Evolutionary conservation across 2,888 invertebrate genomes (phyloP).

Genomic region (Eristalinus aeneus): DNA sequence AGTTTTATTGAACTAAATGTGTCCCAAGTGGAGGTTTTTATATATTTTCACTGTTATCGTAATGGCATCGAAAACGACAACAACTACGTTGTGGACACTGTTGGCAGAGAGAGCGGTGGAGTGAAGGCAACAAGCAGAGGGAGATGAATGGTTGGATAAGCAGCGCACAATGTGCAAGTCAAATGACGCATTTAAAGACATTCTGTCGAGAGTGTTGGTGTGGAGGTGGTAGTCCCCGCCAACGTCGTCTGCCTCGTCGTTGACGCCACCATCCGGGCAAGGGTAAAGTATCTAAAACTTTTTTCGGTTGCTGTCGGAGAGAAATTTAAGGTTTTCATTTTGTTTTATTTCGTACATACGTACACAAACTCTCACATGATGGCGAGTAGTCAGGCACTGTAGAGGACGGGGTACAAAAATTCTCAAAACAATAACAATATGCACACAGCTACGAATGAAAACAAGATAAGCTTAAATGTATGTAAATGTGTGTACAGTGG

Average conservation of each 20-base stretch:
- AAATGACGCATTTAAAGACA: conserved; percentile 39
- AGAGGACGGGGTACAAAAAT: background rate
- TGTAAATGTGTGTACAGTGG: background rate
- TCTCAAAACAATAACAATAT: conserved; percentile 9
- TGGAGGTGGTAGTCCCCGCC: background rate
- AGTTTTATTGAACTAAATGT: conserved; percentile 47
- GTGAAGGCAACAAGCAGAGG: background rate
- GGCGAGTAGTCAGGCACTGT: background rate
- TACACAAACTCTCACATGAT: background rate
- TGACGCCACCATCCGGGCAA: background rate
- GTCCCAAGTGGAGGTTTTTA: conserved; percentile 44
- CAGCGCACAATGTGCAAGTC: conserved; percentile 31
- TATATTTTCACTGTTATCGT: conserved; percentile 32
- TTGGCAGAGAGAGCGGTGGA: background rate
- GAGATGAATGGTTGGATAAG: conserved; percentile 10
- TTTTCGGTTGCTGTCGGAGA: background rate
- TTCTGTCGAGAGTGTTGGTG: background rate
- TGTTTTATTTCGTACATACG: background rate
- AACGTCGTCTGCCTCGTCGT: background rate
- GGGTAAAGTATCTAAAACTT: background rate
- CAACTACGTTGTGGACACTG: background rate
- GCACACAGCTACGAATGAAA: background rate
- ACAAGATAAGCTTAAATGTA: background rate
- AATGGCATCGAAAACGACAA: conserved; percentile 32
- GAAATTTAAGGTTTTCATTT: conserved; percentile 3